Percentiles rank a stretch among this genome's conserved stretches.
Conservation (phyloP, 2,113 vertebrate species). For the Corvus hawaiiensis region DNA sequence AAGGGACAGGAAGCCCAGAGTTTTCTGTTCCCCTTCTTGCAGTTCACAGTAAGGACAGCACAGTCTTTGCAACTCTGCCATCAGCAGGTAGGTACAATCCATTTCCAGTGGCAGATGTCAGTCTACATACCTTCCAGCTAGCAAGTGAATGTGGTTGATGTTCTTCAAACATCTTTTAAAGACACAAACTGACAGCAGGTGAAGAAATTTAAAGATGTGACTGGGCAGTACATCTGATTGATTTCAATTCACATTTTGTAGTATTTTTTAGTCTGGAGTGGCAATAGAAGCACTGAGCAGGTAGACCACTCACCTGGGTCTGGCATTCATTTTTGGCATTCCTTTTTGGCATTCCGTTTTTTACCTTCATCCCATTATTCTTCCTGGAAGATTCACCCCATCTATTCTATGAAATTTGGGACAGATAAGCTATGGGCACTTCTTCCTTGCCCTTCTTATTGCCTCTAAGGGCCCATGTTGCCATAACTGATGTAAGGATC, state of each 20-base stretch:
- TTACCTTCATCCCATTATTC: neutral
- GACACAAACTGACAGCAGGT: neutral
- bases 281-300: neutral
- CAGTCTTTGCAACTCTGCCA: neutral
- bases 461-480: neutral
- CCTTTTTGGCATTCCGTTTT: neutral
- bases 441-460: neutral
- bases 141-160: neutral
- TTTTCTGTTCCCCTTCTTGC: neutral
- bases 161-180: neutral
- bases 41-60: neutral
- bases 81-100: accelerated
- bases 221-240: neutral
- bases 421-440: neutral
- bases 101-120: neutral
- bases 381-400: neutral
- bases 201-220: neutral
- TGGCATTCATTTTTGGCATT: neutral
- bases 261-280: neutral
- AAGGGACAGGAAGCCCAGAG: neutral
- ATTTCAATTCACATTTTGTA: neutral
- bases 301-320: neutral
- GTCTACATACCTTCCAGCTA: neutral
- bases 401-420: neutral
- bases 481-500: neutral